These are phyloP conservation scores for Psittacula echo DNA, from an alignment of 2,797 vertebrate genomes.

Conservation along the genomic window DNA sequence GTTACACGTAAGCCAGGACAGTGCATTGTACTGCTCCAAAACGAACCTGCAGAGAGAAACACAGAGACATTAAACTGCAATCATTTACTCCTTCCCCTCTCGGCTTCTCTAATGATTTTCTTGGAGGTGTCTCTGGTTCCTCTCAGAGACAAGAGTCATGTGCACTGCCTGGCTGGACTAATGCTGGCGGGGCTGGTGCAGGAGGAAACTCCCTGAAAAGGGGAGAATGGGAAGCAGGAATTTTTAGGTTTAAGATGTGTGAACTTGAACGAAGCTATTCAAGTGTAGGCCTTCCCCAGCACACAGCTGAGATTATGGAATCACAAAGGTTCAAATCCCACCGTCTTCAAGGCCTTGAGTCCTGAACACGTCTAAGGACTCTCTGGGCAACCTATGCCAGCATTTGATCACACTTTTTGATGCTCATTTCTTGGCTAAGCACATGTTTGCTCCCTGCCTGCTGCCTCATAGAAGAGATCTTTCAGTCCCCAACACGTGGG, in stretches of 20 bases:
- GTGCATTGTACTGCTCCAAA: conserved; percentile 98
- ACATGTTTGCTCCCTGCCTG: not conserved
- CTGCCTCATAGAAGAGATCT: not conserved
- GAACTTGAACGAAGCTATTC: not conserved
- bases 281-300: not conserved
- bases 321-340: not conserved
- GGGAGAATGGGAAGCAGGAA: not conserved
- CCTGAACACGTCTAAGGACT: not conserved
- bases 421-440: not conserved
- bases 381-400: not conserved
- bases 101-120: not conserved
- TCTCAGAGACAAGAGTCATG: accelerated
- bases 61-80: not conserved
- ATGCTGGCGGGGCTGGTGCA: accelerated
- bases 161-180: not conserved
- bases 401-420: not conserved
- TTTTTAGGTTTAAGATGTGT: not conserved
- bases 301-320: accelerated
- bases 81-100: not conserved
- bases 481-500: not conserved
- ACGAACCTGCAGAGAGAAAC: conserved; percentile 86
- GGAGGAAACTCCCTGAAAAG: not conserved
- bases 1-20: conserved; percentile 97
- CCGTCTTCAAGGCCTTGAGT: too few relatives aligned
- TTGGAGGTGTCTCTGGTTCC: not conserved